These are phyloP conservation scores for Tenodera sinensis DNA, from an alignment of 2,888 invertebrate genomes.

Conservation along the genomic window DNA sequence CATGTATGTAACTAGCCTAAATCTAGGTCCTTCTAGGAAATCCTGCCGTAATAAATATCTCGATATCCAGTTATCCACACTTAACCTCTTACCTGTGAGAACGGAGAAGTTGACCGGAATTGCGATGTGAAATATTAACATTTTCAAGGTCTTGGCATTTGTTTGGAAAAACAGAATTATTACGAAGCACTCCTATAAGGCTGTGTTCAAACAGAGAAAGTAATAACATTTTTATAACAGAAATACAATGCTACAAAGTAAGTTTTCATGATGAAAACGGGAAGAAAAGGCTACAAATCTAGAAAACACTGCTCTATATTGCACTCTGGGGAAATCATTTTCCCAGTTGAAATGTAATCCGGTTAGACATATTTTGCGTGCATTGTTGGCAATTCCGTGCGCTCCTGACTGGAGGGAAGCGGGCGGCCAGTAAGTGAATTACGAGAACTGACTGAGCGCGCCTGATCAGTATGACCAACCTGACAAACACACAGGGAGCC, in stretches of 20 bases:
- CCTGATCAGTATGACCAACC: not conserved
- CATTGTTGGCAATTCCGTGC: not conserved
- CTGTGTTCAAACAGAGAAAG: not conserved
- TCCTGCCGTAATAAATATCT: too few species aligned
- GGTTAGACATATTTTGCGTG: not conserved
- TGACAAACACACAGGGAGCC: not conserved
- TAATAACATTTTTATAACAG: not conserved
- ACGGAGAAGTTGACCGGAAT: too few species aligned
- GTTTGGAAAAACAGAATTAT: not conserved
- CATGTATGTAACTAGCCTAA: too few species aligned
- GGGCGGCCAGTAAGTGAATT: not conserved
- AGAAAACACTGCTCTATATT: not conserved
- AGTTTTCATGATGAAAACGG: not conserved
- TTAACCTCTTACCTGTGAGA: too few species aligned
- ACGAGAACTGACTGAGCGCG: not conserved
- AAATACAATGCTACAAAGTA: not conserved
- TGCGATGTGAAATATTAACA: not conserved
- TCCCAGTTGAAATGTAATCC: not conserved
- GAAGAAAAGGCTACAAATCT: not conserved
- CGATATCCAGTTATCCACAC: too few species aligned
- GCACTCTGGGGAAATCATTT: not conserved
- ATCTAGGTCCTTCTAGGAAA: too few species aligned
- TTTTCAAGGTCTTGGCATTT: not conserved
- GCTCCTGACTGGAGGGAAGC: not conserved
- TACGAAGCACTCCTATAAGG: not conserved